Evolutionary conservation across 1,140 invertebrate species (phyloP).

Genomic region (Diorhabda carinulata): DNA sequence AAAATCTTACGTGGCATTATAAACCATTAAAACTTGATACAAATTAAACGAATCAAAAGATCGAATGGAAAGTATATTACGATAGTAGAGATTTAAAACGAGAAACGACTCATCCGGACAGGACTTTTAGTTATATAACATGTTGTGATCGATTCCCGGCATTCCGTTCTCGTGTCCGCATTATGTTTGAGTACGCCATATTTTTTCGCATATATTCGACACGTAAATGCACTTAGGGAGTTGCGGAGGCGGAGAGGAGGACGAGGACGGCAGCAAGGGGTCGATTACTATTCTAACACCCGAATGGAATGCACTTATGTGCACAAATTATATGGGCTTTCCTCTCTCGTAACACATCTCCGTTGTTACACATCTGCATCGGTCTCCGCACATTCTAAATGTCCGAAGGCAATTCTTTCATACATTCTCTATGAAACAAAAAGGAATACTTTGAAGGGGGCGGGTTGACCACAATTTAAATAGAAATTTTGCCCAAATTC

Average conservation of each 20-base stretch:
- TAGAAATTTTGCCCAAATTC: no score
- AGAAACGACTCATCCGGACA: conserved; percentile 9
- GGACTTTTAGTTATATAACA: conserved; percentile 2
- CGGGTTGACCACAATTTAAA: no score
- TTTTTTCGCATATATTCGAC: conserved; percentile 17
- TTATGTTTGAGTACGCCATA: conserved; percentile 13
- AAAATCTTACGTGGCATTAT: no score
- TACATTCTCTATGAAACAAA: no score
- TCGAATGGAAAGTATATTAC: no score
- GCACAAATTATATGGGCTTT: conserved; percentile 2
- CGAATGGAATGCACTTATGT: conserved; percentile 13
- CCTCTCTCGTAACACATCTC: not conserved
- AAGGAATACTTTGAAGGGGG: no score
- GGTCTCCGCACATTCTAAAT: not conserved
- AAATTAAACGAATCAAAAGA: no score
- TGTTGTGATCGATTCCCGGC: conserved; percentile 13
- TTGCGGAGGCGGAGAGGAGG: not conserved
- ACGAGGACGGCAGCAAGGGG: not conserved
- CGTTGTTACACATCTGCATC: not conserved
- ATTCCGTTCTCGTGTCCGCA: conserved; percentile 4
- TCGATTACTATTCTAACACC: not conserved
- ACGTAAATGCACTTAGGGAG: conserved; percentile 15
- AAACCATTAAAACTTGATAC: no score
- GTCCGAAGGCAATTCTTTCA: no score
- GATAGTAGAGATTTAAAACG: not conserved